Evolutionary conservation across 2,888 invertebrate species (phyloP), one percentile per base, ranked within the genome.

Genomic region (Machimus atricapillus): DNA sequence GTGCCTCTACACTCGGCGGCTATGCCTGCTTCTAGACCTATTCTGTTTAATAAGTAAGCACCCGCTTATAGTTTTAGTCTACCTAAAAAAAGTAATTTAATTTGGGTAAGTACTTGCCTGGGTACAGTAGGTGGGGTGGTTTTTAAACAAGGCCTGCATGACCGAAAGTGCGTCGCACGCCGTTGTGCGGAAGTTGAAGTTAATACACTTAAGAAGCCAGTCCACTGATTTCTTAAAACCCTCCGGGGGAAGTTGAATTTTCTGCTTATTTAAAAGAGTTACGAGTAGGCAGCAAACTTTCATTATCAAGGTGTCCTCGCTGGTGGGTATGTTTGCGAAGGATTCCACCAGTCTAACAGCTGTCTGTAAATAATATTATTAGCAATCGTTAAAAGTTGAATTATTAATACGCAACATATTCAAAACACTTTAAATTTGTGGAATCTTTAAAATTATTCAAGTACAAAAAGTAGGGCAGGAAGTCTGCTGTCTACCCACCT

Each of bases 251-350:
- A 94, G 91, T 88, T 92, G 91, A 31, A 95, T 90, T 90, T 93
- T 94, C 90, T 95, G 94, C 90, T 93, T 93, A 14, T 93, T 93
- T 58, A 94, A 88, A 23, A 95, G 91, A 89, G 93, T 94, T 87
- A 93, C 93, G 40, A 95, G 92, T 87, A 95, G 91, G 90, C 94
- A 93, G 89, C 95, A 94, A 88, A 94, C 93, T 92, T 95, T 95
- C 34, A 94, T 93, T 7, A 94, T 93, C 82, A 95, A 90, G 86
- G 93, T 92, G 83, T 93, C 93, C 90, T 95, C 94, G 43, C 91
- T 92, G 5, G 94, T 91, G 91, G 89, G 87, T 16, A 90, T 90
- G 40, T 90, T 89, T 2, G 82, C 16, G 8, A 90, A 88, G 0
- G 89, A 90, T 34, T 90, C 89, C 9, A 90, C 31, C n/a, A 77